Evolutionary conservation across 2,888 invertebrate genomes (phyloP).

Genomic region (Phragmatobia fuliginosa): DNA sequence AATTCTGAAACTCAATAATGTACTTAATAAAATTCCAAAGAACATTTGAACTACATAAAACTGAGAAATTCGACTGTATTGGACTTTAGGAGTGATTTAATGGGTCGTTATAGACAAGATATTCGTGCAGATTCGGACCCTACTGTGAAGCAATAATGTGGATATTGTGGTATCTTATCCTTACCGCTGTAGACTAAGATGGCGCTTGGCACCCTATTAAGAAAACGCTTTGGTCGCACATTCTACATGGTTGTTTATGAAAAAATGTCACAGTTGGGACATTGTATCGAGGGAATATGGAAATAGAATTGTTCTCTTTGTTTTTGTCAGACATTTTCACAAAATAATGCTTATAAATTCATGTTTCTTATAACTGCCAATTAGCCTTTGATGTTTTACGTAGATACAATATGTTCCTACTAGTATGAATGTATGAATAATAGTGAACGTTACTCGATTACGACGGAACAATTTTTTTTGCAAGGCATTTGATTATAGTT

Average conservation of each 20-base stretch:
- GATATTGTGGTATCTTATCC: conserved; percentile 25
- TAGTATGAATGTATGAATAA: no score
- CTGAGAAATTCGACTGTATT: conserved; percentile 28
- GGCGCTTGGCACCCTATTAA: conserved; percentile 18
- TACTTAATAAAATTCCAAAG: conserved; percentile 27
- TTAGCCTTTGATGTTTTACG: background rate
- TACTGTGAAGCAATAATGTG: conserved; percentile 26
- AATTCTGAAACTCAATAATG: conserved; percentile 25
- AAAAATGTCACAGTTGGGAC: conserved; percentile 12
- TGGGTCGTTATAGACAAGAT: conserved; percentile 27
- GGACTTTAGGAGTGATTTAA: conserved; percentile 30
- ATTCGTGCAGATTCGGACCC: conserved; percentile 26
- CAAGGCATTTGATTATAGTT: no score
- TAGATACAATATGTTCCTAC: background rate
- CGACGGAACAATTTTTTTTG: background rate
- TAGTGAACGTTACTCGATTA: background rate
- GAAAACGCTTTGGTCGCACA: conserved; percentile 22
- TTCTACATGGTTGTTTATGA: conserved; percentile 27
- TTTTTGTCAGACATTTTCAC: background rate
- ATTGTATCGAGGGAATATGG: conserved; percentile 21
- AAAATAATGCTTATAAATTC: background rate
- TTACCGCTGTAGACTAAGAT: conserved; percentile 28
- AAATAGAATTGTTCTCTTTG: conserved; percentile 2
- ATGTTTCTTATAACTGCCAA: background rate
- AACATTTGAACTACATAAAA: conserved; percentile 32